These are phyloP conservation scores for Metaphire vulgaris DNA, from an alignment of 1,140 invertebrate genomes.

Conservation along the genomic window DNA sequence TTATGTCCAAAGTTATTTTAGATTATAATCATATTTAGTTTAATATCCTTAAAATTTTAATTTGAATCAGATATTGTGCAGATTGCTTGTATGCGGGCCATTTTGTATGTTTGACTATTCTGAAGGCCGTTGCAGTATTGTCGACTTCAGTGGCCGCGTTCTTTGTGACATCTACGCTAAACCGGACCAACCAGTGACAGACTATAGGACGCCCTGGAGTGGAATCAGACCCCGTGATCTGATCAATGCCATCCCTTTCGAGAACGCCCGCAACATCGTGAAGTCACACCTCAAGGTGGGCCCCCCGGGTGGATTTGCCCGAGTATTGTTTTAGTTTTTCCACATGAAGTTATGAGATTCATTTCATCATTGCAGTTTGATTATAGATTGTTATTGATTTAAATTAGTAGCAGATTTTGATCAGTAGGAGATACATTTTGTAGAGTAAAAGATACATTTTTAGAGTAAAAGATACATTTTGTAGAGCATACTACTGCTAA, in stretches of 20 bases:
- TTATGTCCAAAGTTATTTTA: too few relatives aligned
- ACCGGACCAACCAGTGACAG: slow-evolving; percentile 36
- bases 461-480: too few relatives aligned
- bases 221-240: slow-evolving; percentile 39
- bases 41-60: background rate
- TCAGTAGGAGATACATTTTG: too few relatives aligned
- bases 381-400: too few relatives aligned
- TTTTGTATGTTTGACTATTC: background rate
- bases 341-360: too few relatives aligned
- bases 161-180: slow-evolving; percentile 40
- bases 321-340: too few relatives aligned
- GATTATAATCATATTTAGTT: too few relatives aligned
- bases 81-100: background rate
- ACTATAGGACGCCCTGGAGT: slow-evolving; percentile 42
- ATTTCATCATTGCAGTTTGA: too few relatives aligned
- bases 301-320: too few relatives aligned
- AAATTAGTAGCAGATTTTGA: too few relatives aligned
- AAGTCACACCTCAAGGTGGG: slow-evolving; percentile 27
- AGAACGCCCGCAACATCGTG: slow-evolving; percentile 30
- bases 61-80: background rate
- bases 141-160: slow-evolving; percentile 38
- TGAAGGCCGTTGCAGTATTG: slow-evolving; percentile 43
- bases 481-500: too few relatives aligned
- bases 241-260: slow-evolving; percentile 33
- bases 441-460: too few relatives aligned